A percentile compares a stretch with the other conserved stretches of the same genome.
Evolutionary conservation across 1,140 invertebrate genomes (phyloP).

Genomic region (Polypedilum vanderplanki): DNA sequence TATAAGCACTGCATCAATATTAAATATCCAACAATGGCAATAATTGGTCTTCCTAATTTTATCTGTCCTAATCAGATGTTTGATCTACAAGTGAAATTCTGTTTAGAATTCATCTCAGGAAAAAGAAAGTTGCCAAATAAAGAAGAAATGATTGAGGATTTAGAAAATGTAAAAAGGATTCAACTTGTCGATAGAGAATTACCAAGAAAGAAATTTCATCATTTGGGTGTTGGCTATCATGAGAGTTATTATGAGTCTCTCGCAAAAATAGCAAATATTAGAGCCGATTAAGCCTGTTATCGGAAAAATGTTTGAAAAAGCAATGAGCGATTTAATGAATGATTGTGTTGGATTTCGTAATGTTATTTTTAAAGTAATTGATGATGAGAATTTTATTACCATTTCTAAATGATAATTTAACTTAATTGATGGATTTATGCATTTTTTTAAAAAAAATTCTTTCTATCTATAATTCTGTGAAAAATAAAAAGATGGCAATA

Average conservation of each 20-base stretch:
- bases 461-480: too few relatives aligned
- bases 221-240: slow-evolving; percentile 52
- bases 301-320: slow-evolving; percentile 41
- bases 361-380: slow-evolving; percentile 56
- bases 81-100: slow-evolving; percentile 46
- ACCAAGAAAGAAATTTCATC: slow-evolving; percentile 51
- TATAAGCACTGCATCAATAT: slow-evolving; percentile 79
- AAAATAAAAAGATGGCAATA: too few relatives aligned
- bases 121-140: slow-evolving; percentile 43
- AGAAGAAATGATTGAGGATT: slow-evolving; percentile 55
- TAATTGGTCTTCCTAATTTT: slow-evolving; percentile 69
- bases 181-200: slow-evolving; percentile 42
- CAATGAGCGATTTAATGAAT: slow-evolving; percentile 60
- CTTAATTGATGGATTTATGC: background rate
- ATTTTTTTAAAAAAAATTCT: too few relatives aligned
- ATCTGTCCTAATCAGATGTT: slow-evolving; percentile 51
- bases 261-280: slow-evolving; percentile 53
- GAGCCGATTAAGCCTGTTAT: slow-evolving; percentile 54
- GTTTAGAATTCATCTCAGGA: slow-evolving; percentile 46
- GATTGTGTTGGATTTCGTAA: slow-evolving; percentile 59
- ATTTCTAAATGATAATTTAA: background rate
- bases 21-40: slow-evolving; percentile 62
- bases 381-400: slow-evolving; percentile 51
- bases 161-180: slow-evolving; percentile 44
- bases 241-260: slow-evolving; percentile 62